phyloP scores from a whole-genome alignment of 2,888 invertebrate species.

The Deroplatys truncata region DNA sequence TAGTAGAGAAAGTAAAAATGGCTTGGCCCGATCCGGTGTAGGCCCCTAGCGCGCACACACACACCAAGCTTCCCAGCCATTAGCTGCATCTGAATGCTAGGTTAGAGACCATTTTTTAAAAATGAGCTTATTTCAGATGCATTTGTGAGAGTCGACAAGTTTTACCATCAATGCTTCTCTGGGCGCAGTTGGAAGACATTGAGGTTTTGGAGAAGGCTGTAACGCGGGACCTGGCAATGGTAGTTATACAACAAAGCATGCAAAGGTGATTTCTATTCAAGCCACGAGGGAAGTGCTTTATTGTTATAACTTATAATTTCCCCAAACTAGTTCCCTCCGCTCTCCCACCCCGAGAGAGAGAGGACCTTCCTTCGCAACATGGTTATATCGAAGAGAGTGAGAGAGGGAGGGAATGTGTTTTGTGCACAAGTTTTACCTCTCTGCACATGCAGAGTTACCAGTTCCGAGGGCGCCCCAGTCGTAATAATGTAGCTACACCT shows the following conservation, averaged over 20 bases:
- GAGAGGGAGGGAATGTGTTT: not conserved
- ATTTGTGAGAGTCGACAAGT: not conserved
- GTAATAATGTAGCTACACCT: not conserved
- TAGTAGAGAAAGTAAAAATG: too few relatives aligned
- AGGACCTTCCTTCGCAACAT: not conserved
- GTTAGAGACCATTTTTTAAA: too few relatives aligned
- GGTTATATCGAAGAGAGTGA: not conserved
- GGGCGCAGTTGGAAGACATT: not conserved
- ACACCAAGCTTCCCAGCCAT: too few relatives aligned
- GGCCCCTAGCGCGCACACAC: too few relatives aligned
- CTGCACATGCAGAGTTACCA: not conserved
- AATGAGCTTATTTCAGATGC: not conserved
- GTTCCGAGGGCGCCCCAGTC: not conserved
- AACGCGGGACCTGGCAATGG: not conserved
- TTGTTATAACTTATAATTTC: slow-evolving; percentile 17
- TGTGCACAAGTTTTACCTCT: not conserved
- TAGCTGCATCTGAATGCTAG: too few relatives aligned
- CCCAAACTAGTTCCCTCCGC: not conserved
- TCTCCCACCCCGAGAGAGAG: not conserved
- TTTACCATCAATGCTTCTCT: not conserved
- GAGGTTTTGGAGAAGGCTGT: not conserved
- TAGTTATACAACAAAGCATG: slow-evolving; percentile 15
- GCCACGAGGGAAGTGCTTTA: slow-evolving; percentile 14
- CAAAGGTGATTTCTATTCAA: slow-evolving; percentile 18
- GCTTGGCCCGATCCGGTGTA: too few relatives aligned